These are phyloP conservation scores for Poliocrania exsul DNA, from an alignment of 2,797 vertebrate genomes.

Conservation along the genomic window DNA sequence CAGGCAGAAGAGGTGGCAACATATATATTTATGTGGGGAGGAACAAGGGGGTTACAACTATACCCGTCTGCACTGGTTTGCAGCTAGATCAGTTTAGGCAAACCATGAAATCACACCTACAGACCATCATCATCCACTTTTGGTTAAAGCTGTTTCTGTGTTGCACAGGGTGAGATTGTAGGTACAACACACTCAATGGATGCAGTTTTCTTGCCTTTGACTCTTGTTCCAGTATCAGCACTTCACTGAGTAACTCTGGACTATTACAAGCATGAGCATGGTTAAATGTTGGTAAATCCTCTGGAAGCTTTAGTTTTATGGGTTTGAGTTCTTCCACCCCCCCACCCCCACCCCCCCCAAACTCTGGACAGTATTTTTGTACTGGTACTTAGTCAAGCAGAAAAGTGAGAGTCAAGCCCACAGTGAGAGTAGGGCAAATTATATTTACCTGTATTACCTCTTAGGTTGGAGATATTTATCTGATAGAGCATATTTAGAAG, in stretches of 20 bases:
- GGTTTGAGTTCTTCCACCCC: not conserved
- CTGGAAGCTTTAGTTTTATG: not conserved
- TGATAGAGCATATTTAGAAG: not conserved
- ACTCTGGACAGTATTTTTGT: not conserved
- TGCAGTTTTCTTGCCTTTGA: not conserved
- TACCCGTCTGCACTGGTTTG: not conserved
- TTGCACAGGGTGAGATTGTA: accelerated
- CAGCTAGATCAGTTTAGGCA: not conserved
- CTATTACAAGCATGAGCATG: not conserved
- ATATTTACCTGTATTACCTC: not conserved
- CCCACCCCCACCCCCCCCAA: no score
- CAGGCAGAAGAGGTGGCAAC: not conserved
- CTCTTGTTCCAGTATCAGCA: not conserved
- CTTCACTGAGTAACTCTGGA: not conserved
- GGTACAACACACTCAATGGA: not conserved
- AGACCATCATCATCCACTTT: not conserved
- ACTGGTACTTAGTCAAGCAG: not conserved
- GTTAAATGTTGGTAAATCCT: not conserved
- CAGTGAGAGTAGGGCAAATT: not conserved
- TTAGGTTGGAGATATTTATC: not conserved
- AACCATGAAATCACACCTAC: not conserved
- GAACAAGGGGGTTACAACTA: not conserved
- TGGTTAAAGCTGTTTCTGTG: not conserved
- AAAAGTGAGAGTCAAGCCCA: not conserved
- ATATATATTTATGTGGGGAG: accelerated